Base-by-base conservation (phyloP, 2,888 invertebrate species). In the Tetramorium bicarinatum region DNA sequence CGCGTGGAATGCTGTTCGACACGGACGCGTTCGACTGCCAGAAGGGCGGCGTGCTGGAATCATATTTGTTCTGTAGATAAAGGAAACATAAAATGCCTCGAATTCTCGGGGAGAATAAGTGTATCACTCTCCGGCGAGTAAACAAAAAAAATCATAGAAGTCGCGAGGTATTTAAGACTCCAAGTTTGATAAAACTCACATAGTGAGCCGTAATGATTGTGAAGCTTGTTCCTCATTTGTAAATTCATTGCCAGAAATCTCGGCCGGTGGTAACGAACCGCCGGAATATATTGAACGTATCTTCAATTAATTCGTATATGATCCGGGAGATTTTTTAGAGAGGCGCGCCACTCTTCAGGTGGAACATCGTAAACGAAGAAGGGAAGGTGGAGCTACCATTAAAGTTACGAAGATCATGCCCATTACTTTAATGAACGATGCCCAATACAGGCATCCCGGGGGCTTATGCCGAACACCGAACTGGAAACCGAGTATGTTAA, bases 351-450 rank as follows among this genome's bases (percentile, higher is more conserved):
- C 66, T 76, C 29, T 76, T 44, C 75, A 41, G 49, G 44, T 44
- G 76, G 11, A 79, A 47, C 69, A 83, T 83, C 83, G 64, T 69
- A 83, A 81, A 76, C 62, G 81, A 81, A 81, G n/a, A 3, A 62
- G 52, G 52, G 18, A 81, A 64, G 81, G 81, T 81, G 81, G 81
- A 71, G 82, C 44, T 67, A 83, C 38, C 64, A 62, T 84, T 82
- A 76, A 80, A 81, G 81, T 75, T 69, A 75, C 69, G 64, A 82
- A 69, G 75, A 76, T 62, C 62, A 83, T 61, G 61, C 49, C 75
- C 41, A 69, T 80, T 64, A 85, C 41, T 79, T 82, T 88, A 88
- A 88, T 88, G 83, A 86, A 81, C 83, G 66, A 54, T 77, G 71
- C 49, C 61, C 69, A 18, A 67, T 59, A 29, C 52, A 21, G 11